Conservation (phyloP, 2,113 vertebrate genomes). For the Gavia stellata region DNA sequence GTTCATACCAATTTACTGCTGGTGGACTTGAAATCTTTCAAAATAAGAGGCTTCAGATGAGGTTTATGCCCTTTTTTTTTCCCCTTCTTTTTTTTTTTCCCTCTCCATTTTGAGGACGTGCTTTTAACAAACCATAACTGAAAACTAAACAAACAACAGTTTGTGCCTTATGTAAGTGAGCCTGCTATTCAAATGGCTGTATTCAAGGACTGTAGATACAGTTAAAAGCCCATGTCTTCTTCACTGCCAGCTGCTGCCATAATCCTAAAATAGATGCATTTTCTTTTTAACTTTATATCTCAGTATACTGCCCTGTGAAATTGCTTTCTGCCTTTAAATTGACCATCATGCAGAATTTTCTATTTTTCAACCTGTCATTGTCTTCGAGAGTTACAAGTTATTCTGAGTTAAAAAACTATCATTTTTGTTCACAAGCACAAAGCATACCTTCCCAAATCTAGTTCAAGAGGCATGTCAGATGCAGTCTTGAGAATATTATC, state of each 20-base stretch:
- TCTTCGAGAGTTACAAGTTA: neutral
- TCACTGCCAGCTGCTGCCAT: neutral
- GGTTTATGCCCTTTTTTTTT: neutral
- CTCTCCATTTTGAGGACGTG: neutral
- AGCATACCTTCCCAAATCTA: neutral
- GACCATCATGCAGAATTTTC: neutral
- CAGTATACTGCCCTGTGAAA: neutral
- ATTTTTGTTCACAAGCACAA: neutral
- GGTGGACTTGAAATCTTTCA: neutral
- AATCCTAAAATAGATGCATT: neutral
- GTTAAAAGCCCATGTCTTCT: neutral
- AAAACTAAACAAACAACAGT: neutral
- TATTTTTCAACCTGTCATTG: neutral
- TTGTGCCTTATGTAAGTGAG: neutral
- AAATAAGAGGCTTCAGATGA: neutral
- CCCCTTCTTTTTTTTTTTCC: fast-evolving
- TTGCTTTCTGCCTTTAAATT: neutral
- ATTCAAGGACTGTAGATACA: neutral
- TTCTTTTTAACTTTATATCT: neutral
- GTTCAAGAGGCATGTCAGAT: neutral
- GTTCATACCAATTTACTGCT: neutral
- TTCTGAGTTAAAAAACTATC: neutral
- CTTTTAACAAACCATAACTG: neutral
- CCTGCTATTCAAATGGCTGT: neutral
- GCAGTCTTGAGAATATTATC: neutral